Evolutionary conservation across 2,888 invertebrate species (phyloP).

Genomic region (Andrena minutula): DNA sequence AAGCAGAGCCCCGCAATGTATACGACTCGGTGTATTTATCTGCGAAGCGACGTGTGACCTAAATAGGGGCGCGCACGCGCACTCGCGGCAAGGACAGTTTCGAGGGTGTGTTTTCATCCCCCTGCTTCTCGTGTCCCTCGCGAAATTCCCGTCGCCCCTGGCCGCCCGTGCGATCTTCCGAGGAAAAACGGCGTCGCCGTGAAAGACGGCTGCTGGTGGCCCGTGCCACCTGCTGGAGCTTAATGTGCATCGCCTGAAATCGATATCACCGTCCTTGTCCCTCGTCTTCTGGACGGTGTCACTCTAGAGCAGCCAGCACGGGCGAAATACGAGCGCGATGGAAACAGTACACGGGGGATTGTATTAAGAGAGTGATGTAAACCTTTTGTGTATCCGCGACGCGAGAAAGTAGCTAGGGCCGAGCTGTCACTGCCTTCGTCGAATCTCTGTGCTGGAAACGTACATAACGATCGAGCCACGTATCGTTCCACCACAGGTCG

Average conservation of each 20-base stretch:
- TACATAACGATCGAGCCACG: neutral
- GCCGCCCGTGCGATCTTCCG: constrained; percentile 11
- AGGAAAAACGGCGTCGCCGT: constrained; percentile 37
- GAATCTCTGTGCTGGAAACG: neutral
- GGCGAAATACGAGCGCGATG: constrained; percentile 45
- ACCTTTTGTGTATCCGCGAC: constrained; percentile 29
- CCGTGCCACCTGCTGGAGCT: constrained; percentile 65
- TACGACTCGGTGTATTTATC: constrained; percentile 17
- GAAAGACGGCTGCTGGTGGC: constrained; percentile 55
- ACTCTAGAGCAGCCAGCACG: constrained; percentile 38
- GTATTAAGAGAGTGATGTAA: constrained; percentile 39
- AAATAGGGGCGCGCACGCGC: constrained; percentile 62
- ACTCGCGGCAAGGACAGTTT: constrained; percentile 61
- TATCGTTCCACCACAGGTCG: neutral
- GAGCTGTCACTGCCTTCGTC: neutral
- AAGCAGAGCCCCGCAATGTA: constrained; percentile 8
- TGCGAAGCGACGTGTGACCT: constrained; percentile 59
- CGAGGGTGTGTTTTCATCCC: constrained; percentile 74
- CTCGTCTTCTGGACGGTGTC: constrained; percentile 28
- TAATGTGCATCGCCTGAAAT: constrained; percentile 55
- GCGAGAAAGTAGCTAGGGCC: constrained; percentile 13
- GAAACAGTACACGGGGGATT: constrained; percentile 53
- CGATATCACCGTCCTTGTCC: constrained; percentile 66
- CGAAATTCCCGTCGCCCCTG: constrained; percentile 34
- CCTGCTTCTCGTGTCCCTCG: constrained; percentile 46